Evolutionary conservation across 1,140 invertebrate genomes (phyloP), one percentile per base, ranked within the genome.

Genomic region (Sitodiplosis mosellana): DNA sequence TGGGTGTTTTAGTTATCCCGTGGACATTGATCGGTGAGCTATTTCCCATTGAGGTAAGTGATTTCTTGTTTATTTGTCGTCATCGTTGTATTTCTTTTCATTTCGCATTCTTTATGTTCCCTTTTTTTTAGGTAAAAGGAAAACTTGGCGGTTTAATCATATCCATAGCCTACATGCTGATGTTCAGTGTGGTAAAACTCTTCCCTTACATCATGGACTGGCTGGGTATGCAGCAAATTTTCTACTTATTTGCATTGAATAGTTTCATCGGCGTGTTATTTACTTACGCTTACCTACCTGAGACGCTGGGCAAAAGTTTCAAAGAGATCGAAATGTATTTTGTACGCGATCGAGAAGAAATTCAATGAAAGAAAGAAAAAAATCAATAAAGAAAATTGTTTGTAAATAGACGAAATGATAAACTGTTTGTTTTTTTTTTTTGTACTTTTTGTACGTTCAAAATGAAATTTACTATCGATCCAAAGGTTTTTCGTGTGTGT

Each of bases 281-380:
- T 54, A 62, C 79, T 19, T 74, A 70, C 46, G 62, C 78, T 33
- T 73, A 74, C 48, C 58, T 86, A 20, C 82, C 82, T 1, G 83
- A 87, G 67, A 87, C 82, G 0, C 71, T 81, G 49, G 78, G 80
- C 0, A 79, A 76, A 58, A 74, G 65, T 7, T 70, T 85, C 46
- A 50, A 53, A 11, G 69, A 76, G 51, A 75, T 76, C 52, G 69
- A 73, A 55, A 53, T n/a, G 14, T 40, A 5, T 40, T 40, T 40
- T 12, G 37, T 27, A 27, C 3, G 4, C 27, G 27, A 27, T 5
- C 4, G 10, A 27, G 27, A 27, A 27, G 27, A 3, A 10, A 27
- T 10, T 27, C 4, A 27, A 27, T 27, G 10, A 27, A 27, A 27
- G 10, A 27, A 27, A n/a, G n/a, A n/a, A n/a, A n/a, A n/a, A n/a